Evolutionary conservation across 2,888 invertebrate genomes (phyloP).

Genomic region (Ectemnius cavifrons): DNA sequence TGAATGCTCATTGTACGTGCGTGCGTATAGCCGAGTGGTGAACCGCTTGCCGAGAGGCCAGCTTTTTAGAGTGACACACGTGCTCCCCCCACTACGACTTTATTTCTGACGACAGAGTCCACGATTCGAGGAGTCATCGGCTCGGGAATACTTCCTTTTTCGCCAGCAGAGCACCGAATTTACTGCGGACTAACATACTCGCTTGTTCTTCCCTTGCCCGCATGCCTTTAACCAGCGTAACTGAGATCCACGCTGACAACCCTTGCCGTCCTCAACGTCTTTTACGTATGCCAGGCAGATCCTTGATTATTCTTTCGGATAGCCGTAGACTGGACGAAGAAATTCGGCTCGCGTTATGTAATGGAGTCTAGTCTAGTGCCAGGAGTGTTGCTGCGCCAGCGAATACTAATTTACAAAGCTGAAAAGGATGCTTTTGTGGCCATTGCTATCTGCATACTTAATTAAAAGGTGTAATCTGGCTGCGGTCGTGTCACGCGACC

Average conservation of each 20-base stretch:
- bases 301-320: background rate
- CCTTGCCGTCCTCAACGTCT: background rate
- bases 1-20: conserved; percentile 51
- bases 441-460: background rate
- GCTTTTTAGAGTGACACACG: conserved; percentile 54
- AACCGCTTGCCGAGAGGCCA: conserved; percentile 36
- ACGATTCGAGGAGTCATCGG: conserved; percentile 58
- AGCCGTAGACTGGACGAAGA: background rate
- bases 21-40: conserved; percentile 30
- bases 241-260: conserved; percentile 30
- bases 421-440: background rate
- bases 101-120: conserved; percentile 58
- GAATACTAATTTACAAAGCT: conserved; percentile 6
- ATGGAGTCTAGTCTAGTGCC: conserved; percentile 5
- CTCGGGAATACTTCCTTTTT: conserved; percentile 59
- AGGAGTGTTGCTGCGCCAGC: background rate
- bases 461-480: conserved; percentile 4
- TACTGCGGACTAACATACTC: conserved; percentile 41
- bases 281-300: background rate
- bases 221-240: conserved; percentile 43
- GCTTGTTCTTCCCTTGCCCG: conserved; percentile 22
- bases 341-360: background rate
- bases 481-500: background rate
- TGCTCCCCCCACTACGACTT: conserved; percentile 50
- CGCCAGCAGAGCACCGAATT: conserved; percentile 51